Base-by-base conservation (phyloP, 2,888 invertebrate genomes). In the Seira sanloemensis region DNA sequence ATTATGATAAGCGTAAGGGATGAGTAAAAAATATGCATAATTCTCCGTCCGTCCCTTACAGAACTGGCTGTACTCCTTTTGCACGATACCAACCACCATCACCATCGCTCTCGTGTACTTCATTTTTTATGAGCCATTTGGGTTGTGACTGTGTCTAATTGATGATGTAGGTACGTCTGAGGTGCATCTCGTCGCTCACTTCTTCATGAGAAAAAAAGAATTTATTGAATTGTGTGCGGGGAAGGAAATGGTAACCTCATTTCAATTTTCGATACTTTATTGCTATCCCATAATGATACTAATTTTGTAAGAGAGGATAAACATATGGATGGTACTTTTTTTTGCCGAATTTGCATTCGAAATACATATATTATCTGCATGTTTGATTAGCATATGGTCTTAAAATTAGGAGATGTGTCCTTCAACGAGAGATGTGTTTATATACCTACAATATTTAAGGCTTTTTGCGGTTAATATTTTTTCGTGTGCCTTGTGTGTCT, bases 211-310 rank as follows among this genome's bases (percentile, higher is more conserved):
- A 62, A 21, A 62, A 62, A n/a, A n/a, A n/a, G n/a, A n/a, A n/a
- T n/a, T 62, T 62, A 62, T 62, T 62, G 62, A 62, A 50, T 50
- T 50, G 50, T n/a, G n/a, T 62, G 21, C 21, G 62, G n/a, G n/a
- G n/a, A 21, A 62, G 62, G 62, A 62, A 62, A 62, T 62, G 62
- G 62, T 21, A 62, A 62, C 62, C 62, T 62, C 62, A 62, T 62
- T 62, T 62, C n/a, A 23, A 21, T 21, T 2, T 21, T 62, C 21
- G 23, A 62, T 37, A 37, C 37, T 37, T 12, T 37, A 5, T 37
- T 9, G n/a, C n/a, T n/a, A n/a, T n/a, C n/a, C n/a, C n/a, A n/a
- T n/a, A n/a, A n/a, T n/a, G n/a, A n/a, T n/a, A n/a, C n/a, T n/a
- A n/a, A n/a, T n/a, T n/a, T n/a, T n/a, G n/a, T n/a, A n/a, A n/a